Evolutionary conservation across 2,797 vertebrate species (phyloP).

Genomic region (Centropyge bicolor): DNA sequence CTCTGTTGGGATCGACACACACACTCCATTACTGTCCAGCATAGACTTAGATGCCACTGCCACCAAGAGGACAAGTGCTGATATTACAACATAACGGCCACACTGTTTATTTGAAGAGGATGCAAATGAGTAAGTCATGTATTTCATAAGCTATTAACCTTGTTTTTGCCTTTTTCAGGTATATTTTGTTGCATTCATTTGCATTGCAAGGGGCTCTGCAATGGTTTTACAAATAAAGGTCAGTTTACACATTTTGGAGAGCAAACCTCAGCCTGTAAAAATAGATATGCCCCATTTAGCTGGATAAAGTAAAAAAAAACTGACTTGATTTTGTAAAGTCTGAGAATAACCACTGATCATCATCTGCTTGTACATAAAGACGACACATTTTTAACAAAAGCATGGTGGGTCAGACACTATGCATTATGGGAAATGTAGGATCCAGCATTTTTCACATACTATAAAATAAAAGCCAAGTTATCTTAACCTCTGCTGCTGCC

Average conservation of each 20-base stretch:
- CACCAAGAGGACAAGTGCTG: slow-evolving; percentile 59
- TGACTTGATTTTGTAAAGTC: neutral
- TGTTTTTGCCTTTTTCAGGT: neutral
- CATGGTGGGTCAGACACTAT: neutral
- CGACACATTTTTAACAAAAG: neutral
- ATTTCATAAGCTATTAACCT: neutral
- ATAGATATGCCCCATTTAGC: neutral
- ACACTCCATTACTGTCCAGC: neutral
- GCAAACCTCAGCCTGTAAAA: neutral
- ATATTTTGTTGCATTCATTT: slow-evolving; percentile 1
- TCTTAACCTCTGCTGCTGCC: neutral
- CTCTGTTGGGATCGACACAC: neutral
- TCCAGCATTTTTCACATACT: neutral
- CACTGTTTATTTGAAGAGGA: neutral
- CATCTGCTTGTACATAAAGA: neutral
- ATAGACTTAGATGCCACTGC: slow-evolving; percentile 44
- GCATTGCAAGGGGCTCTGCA: neutral
- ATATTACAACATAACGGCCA: slow-evolving; percentile 28
- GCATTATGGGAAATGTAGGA: neutral
- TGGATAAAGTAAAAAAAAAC: neutral
- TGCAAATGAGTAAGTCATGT: neutral
- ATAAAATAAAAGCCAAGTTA: neutral
- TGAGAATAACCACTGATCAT: neutral
- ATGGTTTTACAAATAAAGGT: neutral
- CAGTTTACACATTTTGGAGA: neutral